Base-by-base conservation (phyloP, 2,888 invertebrate species). In the Carpatolechia fugitivella region DNA sequence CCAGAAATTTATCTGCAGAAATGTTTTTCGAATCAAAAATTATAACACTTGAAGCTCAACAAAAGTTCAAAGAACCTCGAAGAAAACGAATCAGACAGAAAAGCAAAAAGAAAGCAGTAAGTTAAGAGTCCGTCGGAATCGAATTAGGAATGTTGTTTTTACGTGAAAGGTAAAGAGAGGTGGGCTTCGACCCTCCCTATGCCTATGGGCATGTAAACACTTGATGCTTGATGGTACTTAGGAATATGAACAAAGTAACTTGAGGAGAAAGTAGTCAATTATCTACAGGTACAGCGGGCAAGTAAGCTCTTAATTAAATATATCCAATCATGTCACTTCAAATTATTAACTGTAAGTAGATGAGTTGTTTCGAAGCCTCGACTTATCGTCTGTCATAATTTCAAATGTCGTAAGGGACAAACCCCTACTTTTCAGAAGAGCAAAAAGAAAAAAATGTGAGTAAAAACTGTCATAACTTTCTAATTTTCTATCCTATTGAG, bases 91-190 rank as follows among this genome's bases (percentile, higher is more conserved):
- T 48, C 20, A 38, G 35, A 38, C 33, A 18, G 44, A 49, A 36
- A 31, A 54, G 52, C 49, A 38, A 38, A 54, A 49, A 52, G 36
- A 31, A 55, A 57, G 54, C 57, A 52, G 58, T 56, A 49, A 49
- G 49, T 49, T 49, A 33, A 29, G 52, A 44, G 53, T 56, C 54
- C 60, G 40, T 36, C 55, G 54, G 56, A 62, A 62, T 62, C 59
- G 57, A 60, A 62, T 62, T 62, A 60, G 35, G 51, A 38, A 52
- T 57, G 55, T 57, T 62, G 62, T 62, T 62, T 59, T 56, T 52
- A 44, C 29, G 55, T 51, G 41, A 52, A 52, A 53, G 54, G 54
- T 48, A 44, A 44, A 55, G 52, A 35, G 46, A 55, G 54, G 52
- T 30, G 52, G 46, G 38, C 40, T 13, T 31, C 1, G 20, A 24